phyloP scores from a whole-genome alignment of 2,888 invertebrate species.

The Myathropa florea region DNA sequence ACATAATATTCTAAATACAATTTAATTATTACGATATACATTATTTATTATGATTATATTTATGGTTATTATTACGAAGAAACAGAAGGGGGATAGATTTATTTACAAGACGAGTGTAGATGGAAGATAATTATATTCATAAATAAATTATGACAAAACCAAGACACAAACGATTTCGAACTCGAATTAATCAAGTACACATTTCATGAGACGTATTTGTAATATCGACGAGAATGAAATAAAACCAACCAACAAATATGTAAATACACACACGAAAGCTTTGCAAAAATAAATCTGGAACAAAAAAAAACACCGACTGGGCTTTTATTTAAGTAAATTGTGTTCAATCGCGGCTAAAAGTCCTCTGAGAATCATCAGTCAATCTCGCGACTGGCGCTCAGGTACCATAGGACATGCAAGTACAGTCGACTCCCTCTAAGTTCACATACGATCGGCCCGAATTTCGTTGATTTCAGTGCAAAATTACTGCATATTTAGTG shows the following conservation, averaged over 20 bases:
- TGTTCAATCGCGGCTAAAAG: too few relatives aligned
- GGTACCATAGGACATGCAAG: too few relatives aligned
- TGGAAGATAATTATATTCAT: neutral
- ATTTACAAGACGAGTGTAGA: conserved; percentile 58
- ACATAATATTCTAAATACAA: conserved; percentile 64
- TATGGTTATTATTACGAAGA: neutral
- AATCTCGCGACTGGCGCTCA: too few relatives aligned
- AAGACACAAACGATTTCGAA: conserved; percentile 45
- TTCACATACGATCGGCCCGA: too few relatives aligned
- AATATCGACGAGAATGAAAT: conserved; percentile 48
- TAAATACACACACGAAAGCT: conserved; percentile 71
- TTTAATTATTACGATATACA: conserved; percentile 57
- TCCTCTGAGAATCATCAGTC: too few relatives aligned
- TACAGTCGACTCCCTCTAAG: too few relatives aligned
- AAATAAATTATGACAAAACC: conserved; percentile 28
- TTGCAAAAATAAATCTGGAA: conserved; percentile 70
- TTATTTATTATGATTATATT: conserved; percentile 58
- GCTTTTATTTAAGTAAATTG: neutral
- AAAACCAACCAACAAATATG: conserved; percentile 39
- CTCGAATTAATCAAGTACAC: conserved; percentile 62
- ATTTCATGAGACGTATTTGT: conserved; percentile 67
- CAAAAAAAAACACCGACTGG: conserved; percentile 5
- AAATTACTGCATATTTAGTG: too few relatives aligned
- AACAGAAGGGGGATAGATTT: conserved; percentile 46
- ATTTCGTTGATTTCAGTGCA: too few relatives aligned